Evolutionary conservation across 2,888 invertebrate species (phyloP).

Genomic region (Nemotelus pantherinus): DNA sequence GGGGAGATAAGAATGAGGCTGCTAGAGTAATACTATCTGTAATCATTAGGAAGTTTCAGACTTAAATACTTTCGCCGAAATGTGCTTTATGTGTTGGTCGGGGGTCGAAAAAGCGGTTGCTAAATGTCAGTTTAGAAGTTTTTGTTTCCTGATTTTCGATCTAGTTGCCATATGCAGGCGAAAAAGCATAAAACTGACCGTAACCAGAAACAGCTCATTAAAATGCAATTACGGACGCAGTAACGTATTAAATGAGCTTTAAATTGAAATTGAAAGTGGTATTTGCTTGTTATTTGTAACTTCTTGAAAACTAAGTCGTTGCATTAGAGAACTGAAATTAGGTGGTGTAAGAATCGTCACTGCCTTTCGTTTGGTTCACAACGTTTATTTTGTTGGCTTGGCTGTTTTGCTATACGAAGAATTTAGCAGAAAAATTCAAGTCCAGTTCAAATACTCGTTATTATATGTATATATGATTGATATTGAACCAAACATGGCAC

Average conservation of each 20-base stretch:
- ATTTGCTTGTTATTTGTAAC: not conserved
- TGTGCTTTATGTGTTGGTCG: not conserved
- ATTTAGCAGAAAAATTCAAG: not conserved
- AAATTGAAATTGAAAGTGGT: not conserved
- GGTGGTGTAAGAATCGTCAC: no score
- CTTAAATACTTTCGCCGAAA: slow-evolving; percentile 7
- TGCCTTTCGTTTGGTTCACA: no score
- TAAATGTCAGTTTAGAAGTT: slow-evolving; percentile 15
- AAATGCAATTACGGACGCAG: slow-evolving; percentile 31
- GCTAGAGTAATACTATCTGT: not conserved
- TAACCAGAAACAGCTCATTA: slow-evolving; percentile 36
- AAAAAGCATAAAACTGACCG: slow-evolving; percentile 26
- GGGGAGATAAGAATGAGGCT: slow-evolving; percentile 3
- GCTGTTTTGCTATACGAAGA: no score
- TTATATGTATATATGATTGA: not conserved
- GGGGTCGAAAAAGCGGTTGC: slow-evolving; percentile 1
- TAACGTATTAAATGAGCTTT: not conserved
- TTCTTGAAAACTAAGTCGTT: not conserved
- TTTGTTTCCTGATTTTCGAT: not conserved
- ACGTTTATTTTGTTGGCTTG: no score
- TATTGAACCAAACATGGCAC: no score
- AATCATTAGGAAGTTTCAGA: slow-evolving; percentile 10
- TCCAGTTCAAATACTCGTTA: not conserved
- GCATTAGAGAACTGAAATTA: no score
- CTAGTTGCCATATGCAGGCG: not conserved